Percentiles rank a stretch among this genome's conserved stretches.
Conservation (phyloP, 2,113 vertebrate genomes). For the Clarias macrocephalus region DNA sequence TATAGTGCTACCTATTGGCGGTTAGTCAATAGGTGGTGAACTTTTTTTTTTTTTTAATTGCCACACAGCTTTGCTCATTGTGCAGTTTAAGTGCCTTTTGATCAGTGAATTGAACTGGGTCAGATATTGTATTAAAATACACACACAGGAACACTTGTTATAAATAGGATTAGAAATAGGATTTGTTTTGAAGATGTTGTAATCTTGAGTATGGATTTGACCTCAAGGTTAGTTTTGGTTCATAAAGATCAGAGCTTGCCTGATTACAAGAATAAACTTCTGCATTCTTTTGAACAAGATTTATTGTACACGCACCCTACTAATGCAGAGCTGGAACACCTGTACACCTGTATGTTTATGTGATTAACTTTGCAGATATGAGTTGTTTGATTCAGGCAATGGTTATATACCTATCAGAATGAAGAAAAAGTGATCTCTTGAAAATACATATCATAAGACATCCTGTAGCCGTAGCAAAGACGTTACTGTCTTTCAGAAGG, state of each 20-base stretch:
- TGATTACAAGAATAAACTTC: background rate
- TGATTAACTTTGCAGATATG: background rate
- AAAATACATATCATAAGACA: too few species aligned
- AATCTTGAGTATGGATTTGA: background rate
- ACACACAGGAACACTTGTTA: background rate
- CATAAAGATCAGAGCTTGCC: background rate
- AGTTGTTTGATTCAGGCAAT: background rate
- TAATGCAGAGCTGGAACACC: background rate
- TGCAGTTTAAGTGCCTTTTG: background rate
- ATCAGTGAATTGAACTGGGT: background rate
- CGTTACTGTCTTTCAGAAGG: too few species aligned
- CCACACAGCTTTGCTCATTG: background rate
- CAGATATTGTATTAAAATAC: constrained; percentile 3
- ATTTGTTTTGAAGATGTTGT: background rate
- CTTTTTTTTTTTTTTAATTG: background rate
- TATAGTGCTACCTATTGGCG: background rate
- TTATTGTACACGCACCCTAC: too few species aligned
- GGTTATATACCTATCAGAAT: background rate
- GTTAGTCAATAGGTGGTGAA: background rate
- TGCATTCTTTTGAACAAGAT: background rate
- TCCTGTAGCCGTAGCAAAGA: too few species aligned
- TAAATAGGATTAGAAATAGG: background rate
- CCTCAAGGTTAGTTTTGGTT: background rate
- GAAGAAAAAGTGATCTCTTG: background rate
- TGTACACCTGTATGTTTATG: background rate